Conservation (phyloP, 2,888 invertebrate genomes). For the Abrostola tripartita region DNA sequence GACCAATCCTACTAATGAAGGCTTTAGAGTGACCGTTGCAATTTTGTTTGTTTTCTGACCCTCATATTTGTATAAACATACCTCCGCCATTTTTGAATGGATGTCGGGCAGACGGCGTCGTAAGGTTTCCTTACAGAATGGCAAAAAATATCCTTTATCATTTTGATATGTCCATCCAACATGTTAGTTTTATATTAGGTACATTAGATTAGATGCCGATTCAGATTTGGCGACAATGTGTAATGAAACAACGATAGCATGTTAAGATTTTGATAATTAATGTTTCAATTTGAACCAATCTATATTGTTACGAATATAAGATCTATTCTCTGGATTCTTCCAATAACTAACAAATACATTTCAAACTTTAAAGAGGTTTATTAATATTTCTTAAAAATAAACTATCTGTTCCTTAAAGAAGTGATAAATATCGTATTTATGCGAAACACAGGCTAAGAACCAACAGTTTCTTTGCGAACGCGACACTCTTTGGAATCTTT, state of each 20-base stretch:
- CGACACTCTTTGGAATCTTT: constrained; percentile 27
- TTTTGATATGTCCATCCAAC: background rate
- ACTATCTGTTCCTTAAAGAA: background rate
- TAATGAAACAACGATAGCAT: too few species aligned
- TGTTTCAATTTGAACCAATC: too few species aligned
- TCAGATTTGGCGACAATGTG: too few species aligned
- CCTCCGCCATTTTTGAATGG: background rate
- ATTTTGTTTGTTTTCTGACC: background rate
- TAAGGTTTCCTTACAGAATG: background rate
- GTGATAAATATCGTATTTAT: background rate
- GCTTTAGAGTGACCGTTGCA: background rate
- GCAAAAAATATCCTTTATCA: background rate
- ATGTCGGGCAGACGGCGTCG: background rate
- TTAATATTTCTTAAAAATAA: too few species aligned
- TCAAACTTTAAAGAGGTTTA: too few species aligned
- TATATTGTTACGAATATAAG: too few species aligned
- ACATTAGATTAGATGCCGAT: background rate
- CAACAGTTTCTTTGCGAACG: constrained; percentile 9
- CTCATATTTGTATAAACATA: background rate
- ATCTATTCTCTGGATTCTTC: too few species aligned
- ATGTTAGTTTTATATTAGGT: background rate
- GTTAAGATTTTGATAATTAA: too few species aligned
- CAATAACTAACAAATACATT: too few species aligned
- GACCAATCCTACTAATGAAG: background rate
- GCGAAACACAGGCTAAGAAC: background rate